Base-by-base conservation (phyloP, 2,113 vertebrate species). In the Urocynchramus pylzowi region DNA sequence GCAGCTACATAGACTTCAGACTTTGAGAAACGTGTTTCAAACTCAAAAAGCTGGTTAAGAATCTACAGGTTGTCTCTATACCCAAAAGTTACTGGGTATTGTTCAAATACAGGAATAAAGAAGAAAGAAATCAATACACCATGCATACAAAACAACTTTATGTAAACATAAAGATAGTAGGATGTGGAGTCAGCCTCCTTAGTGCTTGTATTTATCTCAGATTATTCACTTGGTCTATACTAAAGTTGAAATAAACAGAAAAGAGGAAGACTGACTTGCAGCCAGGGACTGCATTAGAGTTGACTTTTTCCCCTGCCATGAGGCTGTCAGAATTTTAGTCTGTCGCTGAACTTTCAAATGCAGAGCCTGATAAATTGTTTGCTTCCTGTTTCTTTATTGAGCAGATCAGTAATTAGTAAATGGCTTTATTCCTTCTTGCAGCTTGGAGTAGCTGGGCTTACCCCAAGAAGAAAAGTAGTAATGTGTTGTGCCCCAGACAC, bases 141-240 rank as follows among this genome's bases (percentile, higher is more conserved):
- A 70, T 93, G 97, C 95, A 98, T 93, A 98, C 97, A 98, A 97
- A 78, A 97, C 47, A 86, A 98, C 93, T 87, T 97, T 91, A 64
- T 98, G 97, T 88, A 98, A 77, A 76, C 17, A 44, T 96, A n/a
- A 99, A 92, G 65, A 98, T 97, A 97, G 98, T 97, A 30, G 97
- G 98, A 92, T 98, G 98, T 5, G 95, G 98, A 69, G 95, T 98
- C 80, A 98, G 97, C 59, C 94, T 97, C 79, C 97, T 98, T 92
- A 98, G 96, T 0, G 97, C 98, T 97, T 97, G 97, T 35, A 98
- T 93, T 96, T 98, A 97, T 44, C 97, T 96, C 28, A 98, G 95
- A 63, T 70, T 98, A 93, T 98, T 98, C 75, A 98, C 98, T 77
- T 98, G 98, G 69, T 98, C 98, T 24, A 97, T 70, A 77, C 97